Evolutionary conservation across 2,113 vertebrate genomes (phyloP), one percentile per base, ranked within the genome.

Genomic region (Bubo blakistoni): DNA sequence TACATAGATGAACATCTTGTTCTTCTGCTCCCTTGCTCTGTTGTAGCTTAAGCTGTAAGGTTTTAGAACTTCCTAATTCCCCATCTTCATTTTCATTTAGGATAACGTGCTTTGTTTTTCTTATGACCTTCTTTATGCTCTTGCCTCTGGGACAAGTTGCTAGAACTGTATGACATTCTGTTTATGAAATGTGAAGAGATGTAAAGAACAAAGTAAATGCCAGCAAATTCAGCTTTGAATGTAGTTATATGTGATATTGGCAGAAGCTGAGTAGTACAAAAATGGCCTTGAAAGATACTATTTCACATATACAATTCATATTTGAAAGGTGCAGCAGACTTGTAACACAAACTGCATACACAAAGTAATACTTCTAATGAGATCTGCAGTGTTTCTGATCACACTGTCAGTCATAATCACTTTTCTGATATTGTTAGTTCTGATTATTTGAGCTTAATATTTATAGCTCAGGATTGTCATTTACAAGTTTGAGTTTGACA

Each of bases 1-100:
- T 77, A 95, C 65, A 81, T 54, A 94, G 51, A 85, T 96, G 97
- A 97, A 97, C 93, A 97, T 91, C 82, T 85, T 97, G 95, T 97
- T 88, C 72, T 95, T 81, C 77, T 94, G 32, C 27, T 91, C 36
- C 32, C 66, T 94, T 92, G 69, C 11, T 95, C 66, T 93, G n/a
- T 78, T 94, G 32, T 70, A 95, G 42, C 30, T 85, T 86, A 91
- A 94, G 46, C n/a, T 67, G 26, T 89, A 73, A 72, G 38, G 58
- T 71, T 95, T 92, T 94, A 96, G 27, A 91, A 73, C 51, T 67
- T 81, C 67, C 30, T 92, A 97, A 94, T 97, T 95, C 86, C 11
- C 22, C 90, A 78, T 88, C 88, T 95, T 96, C 63, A 67, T 91
- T 96, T 96, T 92, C 27, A 92, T 93, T 96, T 96, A 93, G 38